A percentile compares a stretch with the other conserved stretches of the same genome.
Evolutionary conservation across 1,140 invertebrate species (phyloP).

Genomic region (Chionoecetes opilio): DNA sequence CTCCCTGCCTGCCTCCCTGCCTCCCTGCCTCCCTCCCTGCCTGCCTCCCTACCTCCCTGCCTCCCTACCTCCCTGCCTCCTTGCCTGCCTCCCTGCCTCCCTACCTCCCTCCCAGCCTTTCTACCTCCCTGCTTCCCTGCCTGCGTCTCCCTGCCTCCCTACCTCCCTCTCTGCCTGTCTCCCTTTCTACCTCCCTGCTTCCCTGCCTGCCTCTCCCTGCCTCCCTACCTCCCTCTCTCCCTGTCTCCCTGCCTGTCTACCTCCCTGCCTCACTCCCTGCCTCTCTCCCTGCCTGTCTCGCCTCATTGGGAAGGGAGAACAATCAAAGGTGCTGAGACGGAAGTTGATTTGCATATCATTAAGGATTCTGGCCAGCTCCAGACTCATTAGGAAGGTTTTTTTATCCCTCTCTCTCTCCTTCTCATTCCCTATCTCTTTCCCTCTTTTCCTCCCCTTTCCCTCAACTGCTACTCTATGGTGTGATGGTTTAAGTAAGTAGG

Average conservation of each 20-base stretch:
- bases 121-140: not conserved
- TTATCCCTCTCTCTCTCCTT: conserved; percentile 2
- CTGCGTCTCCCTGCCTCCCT: too few relatives aligned
- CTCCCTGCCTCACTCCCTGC: not conserved
- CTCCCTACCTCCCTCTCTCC: not conserved
- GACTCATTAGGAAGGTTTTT: conserved; percentile 59
- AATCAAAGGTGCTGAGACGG: conserved; percentile 59
- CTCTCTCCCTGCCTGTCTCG: not conserved
- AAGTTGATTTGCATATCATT: conserved; percentile 61
- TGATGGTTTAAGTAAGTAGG: not conserved
- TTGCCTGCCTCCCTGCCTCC: not conserved
- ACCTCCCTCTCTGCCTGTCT: too few relatives aligned
- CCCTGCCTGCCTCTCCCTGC: not conserved
- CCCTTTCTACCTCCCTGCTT: too few relatives aligned
- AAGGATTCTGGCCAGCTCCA: conserved; percentile 54
- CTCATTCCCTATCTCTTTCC: not conserved
- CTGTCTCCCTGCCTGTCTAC: not conserved
- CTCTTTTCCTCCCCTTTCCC: not conserved
- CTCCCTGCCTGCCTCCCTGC: too few relatives aligned
- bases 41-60: too few relatives aligned
- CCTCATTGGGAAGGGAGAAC: conserved; percentile 42
- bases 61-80: too few relatives aligned
- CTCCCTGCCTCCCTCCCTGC: too few relatives aligned
- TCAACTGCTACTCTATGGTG: too few relatives aligned
- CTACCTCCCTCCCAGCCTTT: not conserved